Conservation (phyloP, 1,140 invertebrate genomes). For the Radopholus similis region DNA sequence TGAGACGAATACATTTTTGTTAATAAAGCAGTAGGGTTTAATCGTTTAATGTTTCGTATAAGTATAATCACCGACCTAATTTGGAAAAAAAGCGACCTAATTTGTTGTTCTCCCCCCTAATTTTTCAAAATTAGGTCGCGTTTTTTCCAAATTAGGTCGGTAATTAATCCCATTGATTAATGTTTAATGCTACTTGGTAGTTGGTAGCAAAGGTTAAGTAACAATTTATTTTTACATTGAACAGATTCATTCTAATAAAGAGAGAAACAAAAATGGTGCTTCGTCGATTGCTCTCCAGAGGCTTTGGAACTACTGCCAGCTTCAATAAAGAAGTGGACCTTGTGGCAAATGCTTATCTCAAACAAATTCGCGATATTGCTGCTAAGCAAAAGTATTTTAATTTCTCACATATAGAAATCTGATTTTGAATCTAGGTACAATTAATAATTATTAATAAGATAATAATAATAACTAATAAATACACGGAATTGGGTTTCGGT, state of each 20-base stretch:
- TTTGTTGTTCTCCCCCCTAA: no score
- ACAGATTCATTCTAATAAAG: not conserved
- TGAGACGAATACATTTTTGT: no score
- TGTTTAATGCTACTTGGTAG: no score
- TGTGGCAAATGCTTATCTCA: constrained; percentile 39
- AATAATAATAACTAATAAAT: not conserved
- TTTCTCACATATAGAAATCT: constrained; percentile 1
- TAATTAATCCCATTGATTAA: no score
- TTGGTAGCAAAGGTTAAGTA: not conserved
- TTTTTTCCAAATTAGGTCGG: no score
- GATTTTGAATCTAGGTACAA: not conserved
- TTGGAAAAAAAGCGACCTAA: no score
- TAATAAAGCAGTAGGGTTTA: no score
- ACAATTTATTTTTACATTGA: not conserved
- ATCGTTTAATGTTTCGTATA: no score
- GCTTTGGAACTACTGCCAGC: constrained; percentile 20
- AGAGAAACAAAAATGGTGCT: not conserved
- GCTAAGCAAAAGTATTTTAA: constrained; percentile 37
- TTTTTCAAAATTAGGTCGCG: no score
- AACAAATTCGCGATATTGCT: constrained; percentile 44
- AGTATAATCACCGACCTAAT: no score
- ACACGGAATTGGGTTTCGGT: constrained; percentile 9
- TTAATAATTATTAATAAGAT: constrained; percentile 2
- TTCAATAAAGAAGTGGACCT: constrained; percentile 35
- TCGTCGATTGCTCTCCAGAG: not conserved